Evolutionary conservation across 2,113 vertebrate genomes (phyloP), one percentile per base, ranked within the genome.

Genomic region (Perca schrenkii): DNA sequence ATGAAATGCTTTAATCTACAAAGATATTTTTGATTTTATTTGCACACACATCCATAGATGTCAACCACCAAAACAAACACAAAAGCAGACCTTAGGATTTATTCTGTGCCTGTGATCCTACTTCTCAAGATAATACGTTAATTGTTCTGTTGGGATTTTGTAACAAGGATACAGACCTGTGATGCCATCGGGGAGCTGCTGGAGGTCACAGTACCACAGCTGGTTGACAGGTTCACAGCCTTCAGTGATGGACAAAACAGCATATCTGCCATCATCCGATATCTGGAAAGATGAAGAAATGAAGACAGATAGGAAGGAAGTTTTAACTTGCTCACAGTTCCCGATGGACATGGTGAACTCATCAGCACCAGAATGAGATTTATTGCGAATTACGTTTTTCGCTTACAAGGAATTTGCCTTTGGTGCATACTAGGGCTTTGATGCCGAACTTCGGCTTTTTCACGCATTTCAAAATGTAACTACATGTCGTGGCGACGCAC

Each of bases 191-290:
- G 93, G 74, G 11, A 96, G 92, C 83, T 90, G 79, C 82, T 95
- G 88, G 3, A 96, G 91, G 90, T 96, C 94, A 4, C 95, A 96
- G 91, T 94, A 96, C 95, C 95, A 96, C 80, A 96, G 87, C 84
- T 84, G 93, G 91, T 96, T 96, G 14, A 96, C 94, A 0, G 95
- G 95, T 66, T 95, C 88, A 74, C 94, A 96, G 40, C 95, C 95
- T 21, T 96, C 95, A 17, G 91, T 94, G 87, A 96, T 93, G 79
- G 92, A 93, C 77, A 96, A 40, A 22, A 95, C 73, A 0, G 90
- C 94, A 19, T 95, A 96, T 15, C 91, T 79, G 22, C 95, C 93
- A 11, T 96, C 95, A 63, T 95, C 95, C 4, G 95, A 94, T 21
- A 96, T 85, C 95, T 96, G 50, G 11, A 54, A 25, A 78, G 10